Conservation (phyloP, 2,888 invertebrate species). For the Platerodrilus igneus region DNA sequence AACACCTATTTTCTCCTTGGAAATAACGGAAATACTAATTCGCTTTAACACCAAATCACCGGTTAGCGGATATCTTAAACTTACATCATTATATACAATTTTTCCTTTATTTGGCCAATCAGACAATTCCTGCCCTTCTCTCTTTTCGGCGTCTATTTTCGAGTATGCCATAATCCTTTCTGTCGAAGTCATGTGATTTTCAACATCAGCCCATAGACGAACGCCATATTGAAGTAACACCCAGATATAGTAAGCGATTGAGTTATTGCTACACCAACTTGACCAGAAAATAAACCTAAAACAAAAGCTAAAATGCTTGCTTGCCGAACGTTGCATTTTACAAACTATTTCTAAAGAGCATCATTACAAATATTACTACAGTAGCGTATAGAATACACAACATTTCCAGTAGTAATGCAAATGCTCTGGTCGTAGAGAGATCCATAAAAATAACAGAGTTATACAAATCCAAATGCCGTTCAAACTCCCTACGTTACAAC, state of each 20-base stretch:
- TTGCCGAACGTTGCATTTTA: constrained; percentile 9
- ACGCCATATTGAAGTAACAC: constrained; percentile 57
- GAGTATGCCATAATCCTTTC: constrained; percentile 63
- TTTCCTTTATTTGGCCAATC: constrained; percentile 69
- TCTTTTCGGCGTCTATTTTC: constrained; percentile 46
- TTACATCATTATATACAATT: constrained; percentile 63
- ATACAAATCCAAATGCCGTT: constrained; percentile 41
- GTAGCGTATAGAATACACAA: constrained; percentile 34
- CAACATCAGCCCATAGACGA: constrained; percentile 79
- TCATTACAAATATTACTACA: constrained; percentile 19
- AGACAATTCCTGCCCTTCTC: constrained; percentile 50
- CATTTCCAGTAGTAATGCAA: constrained; percentile 39
- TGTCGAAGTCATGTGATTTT: constrained; percentile 82
- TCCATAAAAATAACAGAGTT: constrained; percentile 41
- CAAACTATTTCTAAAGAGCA: constrained; percentile 18
- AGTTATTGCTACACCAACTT: constrained; percentile 75
- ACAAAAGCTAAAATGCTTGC: constrained; percentile 4
- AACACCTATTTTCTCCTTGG: constrained; percentile 68
- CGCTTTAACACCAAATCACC: constrained; percentile 69
- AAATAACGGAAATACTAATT: constrained; percentile 60
- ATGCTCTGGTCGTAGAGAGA: constrained; percentile 34
- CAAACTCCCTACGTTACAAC: constrained; percentile 39
- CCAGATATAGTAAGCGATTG: constrained; percentile 75
- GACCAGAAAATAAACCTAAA: constrained; percentile 60
- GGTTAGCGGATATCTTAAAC: constrained; percentile 64